These are phyloP conservation scores for Cervus canadensis DNA, from an alignment of 2,113 vertebrate species.

Conservation along the genomic window DNA sequence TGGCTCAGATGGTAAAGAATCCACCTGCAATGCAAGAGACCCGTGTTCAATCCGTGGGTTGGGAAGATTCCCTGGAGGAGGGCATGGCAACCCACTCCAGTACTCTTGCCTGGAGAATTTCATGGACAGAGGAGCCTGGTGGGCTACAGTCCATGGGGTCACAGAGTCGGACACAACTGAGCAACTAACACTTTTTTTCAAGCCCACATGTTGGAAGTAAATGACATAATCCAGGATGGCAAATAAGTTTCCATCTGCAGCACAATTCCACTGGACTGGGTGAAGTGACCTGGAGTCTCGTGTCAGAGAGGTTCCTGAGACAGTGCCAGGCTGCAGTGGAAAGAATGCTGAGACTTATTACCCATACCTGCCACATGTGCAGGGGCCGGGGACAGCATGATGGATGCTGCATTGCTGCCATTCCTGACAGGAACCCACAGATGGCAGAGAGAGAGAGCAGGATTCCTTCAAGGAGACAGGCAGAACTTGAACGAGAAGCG, in stretches of 20 bases:
- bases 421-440: neutral
- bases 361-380: neutral
- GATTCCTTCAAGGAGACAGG: neutral
- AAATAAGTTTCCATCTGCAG: neutral
- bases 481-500: neutral
- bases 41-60: neutral
- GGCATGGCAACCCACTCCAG: neutral
- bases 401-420: neutral
- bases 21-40: neutral
- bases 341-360: neutral
- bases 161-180: neutral
- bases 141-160: neutral
- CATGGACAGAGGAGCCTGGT: neutral
- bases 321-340: neutral
- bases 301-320: neutral
- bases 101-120: neutral
- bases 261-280: neutral
- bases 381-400: neutral
- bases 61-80: neutral
- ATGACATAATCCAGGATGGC: neutral
- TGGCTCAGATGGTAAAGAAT: neutral
- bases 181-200: neutral
- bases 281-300: neutral
- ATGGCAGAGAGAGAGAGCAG: neutral
- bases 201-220: neutral